A percentile compares a stretch with the other conserved stretches of the same genome.
These are phyloP conservation scores for Noctua pronuba DNA, from an alignment of 2,888 invertebrate species.

Conservation along the genomic window DNA sequence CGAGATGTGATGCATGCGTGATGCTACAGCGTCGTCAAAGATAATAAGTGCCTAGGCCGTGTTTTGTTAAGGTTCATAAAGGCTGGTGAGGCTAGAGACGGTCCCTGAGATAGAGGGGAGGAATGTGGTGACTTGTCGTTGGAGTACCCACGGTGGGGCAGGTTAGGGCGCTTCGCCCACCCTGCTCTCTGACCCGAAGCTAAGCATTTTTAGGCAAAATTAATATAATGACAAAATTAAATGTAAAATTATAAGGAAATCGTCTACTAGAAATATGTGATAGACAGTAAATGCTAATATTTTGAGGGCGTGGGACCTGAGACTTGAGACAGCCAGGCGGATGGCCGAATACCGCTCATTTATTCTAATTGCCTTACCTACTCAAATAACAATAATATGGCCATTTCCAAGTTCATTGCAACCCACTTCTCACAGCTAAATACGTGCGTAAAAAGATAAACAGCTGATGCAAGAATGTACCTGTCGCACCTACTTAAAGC, in stretches of 20 bases:
- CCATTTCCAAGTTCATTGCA: constrained; percentile 35
- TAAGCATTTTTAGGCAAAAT: too few species aligned
- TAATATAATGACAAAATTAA: too few species aligned
- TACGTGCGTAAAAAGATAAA: constrained; percentile 42
- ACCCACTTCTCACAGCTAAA: constrained; percentile 41
- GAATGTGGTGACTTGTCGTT: neutral
- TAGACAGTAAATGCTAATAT: neutral
- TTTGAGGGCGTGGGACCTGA: neutral
- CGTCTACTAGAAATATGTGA: neutral
- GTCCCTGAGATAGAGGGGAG: neutral
- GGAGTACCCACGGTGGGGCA: too few species aligned
- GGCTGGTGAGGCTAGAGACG: neutral
- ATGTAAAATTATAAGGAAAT: neutral
- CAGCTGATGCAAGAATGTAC: constrained; percentile 20
- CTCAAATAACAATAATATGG: neutral
- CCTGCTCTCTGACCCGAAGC: too few species aligned
- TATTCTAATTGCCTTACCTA: neutral
- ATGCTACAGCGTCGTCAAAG: neutral
- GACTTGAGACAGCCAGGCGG: neutral
- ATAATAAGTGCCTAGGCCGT: neutral
- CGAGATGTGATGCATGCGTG: neutral
- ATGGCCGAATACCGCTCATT: neutral
- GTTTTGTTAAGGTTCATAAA: neutral
- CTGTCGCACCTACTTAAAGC: neutral
- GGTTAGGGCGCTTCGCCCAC: too few species aligned